Conservation (phyloP, 1,140 invertebrate genomes). For the Saccostrea cuccullata region DNA sequence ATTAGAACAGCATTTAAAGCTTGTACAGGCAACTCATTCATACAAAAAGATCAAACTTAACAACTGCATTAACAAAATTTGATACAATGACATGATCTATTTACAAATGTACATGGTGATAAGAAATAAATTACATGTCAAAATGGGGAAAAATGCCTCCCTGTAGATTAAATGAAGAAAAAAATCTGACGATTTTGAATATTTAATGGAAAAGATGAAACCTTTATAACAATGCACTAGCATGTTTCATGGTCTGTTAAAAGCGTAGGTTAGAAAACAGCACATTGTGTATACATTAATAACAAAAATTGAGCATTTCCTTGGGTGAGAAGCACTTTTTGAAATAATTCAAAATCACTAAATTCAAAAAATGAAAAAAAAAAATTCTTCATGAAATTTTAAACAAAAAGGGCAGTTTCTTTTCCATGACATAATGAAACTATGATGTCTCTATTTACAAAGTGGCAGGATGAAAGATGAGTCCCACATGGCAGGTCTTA, state of each 20-base stretch:
- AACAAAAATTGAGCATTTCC: conserved; percentile 22
- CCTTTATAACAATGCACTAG: not conserved
- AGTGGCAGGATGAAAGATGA: conserved; percentile 4
- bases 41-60: conserved; percentile 27
- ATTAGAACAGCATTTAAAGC: not conserved
- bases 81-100: conserved; percentile 24
- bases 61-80: conserved; percentile 32
- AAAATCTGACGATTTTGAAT: not conserved
- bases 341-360: not conserved
- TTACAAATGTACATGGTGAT: conserved; percentile 6
- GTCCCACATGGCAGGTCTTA: conserved; percentile 44
- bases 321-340: conserved; percentile 7
- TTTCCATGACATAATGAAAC: conserved; percentile 5
- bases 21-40: conserved; percentile 2
- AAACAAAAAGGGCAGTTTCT: conserved; percentile 2
- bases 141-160: conserved; percentile 18
- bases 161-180: not conserved
- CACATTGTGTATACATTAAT: not conserved
- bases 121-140: conserved; percentile 15
- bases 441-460: not conserved
- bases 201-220: no score
- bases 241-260: not conserved
- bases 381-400: not conserved
- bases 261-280: not conserved
- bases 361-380: not conserved